phyloP scores from a whole-genome alignment of 2,797 vertebrate species.

The Chelon auratus region DNA sequence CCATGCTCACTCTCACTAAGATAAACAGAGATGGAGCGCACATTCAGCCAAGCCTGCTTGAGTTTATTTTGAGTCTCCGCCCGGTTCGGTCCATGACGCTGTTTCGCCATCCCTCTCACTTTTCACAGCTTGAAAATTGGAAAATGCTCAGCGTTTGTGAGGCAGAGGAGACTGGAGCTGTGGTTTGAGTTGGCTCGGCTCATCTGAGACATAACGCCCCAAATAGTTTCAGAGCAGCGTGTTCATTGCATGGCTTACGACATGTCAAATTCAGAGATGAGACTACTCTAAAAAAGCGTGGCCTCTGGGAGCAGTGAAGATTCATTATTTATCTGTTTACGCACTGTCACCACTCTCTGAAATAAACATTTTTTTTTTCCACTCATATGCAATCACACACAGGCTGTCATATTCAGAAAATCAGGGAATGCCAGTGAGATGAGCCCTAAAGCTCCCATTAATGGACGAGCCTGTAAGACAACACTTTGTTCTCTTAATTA shows the following conservation, averaged over 20 bases:
- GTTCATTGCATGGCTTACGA: slow-evolving; percentile 67
- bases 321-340: slow-evolving; percentile 81
- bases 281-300: slow-evolving; percentile 56
- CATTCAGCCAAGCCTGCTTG: slow-evolving; percentile 72
- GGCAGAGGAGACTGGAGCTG: slow-evolving; percentile 70
- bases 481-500: slow-evolving; percentile 86
- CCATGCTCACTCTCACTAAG: slow-evolving; percentile 81
- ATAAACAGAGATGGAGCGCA: slow-evolving; percentile 81
- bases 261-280: slow-evolving; percentile 70
- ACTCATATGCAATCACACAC: slow-evolving; percentile 42
- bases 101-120: slow-evolving; percentile 79
- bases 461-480: slow-evolving; percentile 78
- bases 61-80: slow-evolving; percentile 84
- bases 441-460: slow-evolving; percentile 75
- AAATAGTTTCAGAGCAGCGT: slow-evolving; percentile 75
- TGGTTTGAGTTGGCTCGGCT: slow-evolving; percentile 74
- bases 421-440: slow-evolving; percentile 54
- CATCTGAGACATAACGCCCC: slow-evolving; percentile 76
- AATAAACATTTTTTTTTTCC: slow-evolving; percentile 64
- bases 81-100: slow-evolving; percentile 81
- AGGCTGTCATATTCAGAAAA: slow-evolving; percentile 59
- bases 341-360: slow-evolving; percentile 60
- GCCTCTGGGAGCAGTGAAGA: slow-evolving; percentile 62
- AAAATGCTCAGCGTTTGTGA: slow-evolving; percentile 72
- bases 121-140: slow-evolving; percentile 82